phyloP scores from a whole-genome alignment of 2,797 vertebrate genomes.

The Molossus molossus region DNA sequence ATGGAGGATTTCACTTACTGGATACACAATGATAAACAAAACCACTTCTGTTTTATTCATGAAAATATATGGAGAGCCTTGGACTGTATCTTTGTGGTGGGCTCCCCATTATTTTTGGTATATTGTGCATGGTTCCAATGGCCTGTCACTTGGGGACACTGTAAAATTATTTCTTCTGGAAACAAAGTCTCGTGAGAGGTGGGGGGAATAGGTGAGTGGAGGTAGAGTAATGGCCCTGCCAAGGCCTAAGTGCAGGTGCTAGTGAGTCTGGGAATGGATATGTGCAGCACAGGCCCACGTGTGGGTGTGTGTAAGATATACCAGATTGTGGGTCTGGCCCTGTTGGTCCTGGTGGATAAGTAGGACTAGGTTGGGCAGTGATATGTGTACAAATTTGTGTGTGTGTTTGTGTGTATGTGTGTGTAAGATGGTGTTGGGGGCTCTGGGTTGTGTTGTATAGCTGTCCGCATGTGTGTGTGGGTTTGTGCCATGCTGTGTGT shows the following conservation, averaged over 20 bases:
- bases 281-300: background rate
- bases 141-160: constrained; percentile 88
- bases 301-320: background rate
- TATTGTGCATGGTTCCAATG: constrained; percentile 77
- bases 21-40: background rate
- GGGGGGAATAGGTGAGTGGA: too few relatives aligned
- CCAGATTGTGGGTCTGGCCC: background rate
- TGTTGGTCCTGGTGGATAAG: too few relatives aligned
- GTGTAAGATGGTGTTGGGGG: too few relatives aligned
- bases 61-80: background rate
- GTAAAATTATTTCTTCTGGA: constrained; percentile 90
- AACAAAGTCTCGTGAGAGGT: background rate
- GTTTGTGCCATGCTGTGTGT: too few relatives aligned
- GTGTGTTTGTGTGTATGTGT: background rate
- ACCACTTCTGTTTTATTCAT: background rate
- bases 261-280: background rate
- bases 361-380: background rate
- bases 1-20: background rate
- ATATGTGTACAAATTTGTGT: background rate
- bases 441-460: accelerated
- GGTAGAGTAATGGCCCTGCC: background rate
- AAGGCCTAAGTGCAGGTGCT: background rate
- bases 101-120: constrained; percentile 46
- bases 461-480: background rate
- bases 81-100: constrained; percentile 81